Evolutionary conservation across 2,888 invertebrate genomes (phyloP).

Genomic region (Lasiommata megera): DNA sequence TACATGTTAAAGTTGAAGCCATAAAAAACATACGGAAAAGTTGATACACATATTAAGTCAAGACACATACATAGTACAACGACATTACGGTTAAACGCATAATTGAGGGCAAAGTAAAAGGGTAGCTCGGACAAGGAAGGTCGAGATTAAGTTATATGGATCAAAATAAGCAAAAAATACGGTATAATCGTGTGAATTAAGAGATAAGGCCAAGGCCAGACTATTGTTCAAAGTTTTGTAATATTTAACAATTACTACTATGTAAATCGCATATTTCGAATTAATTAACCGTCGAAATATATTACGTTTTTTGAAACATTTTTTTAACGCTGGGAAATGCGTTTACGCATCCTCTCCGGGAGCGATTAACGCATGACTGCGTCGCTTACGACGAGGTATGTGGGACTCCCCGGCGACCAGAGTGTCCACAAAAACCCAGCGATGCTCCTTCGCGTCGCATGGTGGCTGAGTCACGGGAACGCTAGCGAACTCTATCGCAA

Average conservation of each 20-base stretch:
- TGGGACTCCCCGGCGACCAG: no score
- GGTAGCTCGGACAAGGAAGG: slow-evolving; percentile 7
- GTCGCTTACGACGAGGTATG: no score
- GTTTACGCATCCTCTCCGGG: no score
- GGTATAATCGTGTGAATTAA: not conserved
- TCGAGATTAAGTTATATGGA: slow-evolving; percentile 12
- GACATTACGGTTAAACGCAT: slow-evolving; percentile 1
- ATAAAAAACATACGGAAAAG: slow-evolving; percentile 1
- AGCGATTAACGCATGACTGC: no score
- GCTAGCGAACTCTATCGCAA: no score
- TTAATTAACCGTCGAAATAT: no score
- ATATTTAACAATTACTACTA: not conserved
- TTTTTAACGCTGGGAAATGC: no score
- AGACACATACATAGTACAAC: not conserved
- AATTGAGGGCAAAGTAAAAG: slow-evolving; percentile 12
- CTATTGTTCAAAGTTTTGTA: slow-evolving; percentile 4
- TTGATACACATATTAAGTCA: not conserved
- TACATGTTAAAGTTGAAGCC: not conserved
- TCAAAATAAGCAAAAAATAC: slow-evolving; percentile 3
- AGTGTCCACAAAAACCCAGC: no score
- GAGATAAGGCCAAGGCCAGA: slow-evolving; percentile 7
- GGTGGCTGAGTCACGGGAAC: no score
- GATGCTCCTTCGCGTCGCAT: no score
- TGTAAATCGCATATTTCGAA: not conserved
- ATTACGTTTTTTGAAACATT: no score